Base-by-base conservation (phyloP, 2,888 invertebrate genomes). In the Stenodema calcarata region DNA sequence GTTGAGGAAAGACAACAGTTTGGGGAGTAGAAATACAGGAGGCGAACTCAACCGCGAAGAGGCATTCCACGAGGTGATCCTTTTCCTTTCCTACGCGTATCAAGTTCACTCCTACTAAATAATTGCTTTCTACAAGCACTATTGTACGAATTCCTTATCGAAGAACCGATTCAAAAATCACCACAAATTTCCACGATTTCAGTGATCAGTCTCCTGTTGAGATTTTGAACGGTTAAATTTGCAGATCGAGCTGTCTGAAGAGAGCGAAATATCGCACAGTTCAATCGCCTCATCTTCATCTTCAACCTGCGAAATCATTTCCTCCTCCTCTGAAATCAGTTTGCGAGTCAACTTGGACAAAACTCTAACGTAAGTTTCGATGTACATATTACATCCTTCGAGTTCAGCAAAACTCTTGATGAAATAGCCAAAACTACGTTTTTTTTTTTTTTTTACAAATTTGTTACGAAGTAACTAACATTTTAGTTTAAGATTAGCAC, bases 241-340 rank as follows among this genome's bases (percentile, higher is more conserved):
- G 0, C 44, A 78, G 69, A 82, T 82, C 9, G 82, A 82, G 11
- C 41, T 82, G 12, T 82, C 82, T 0, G 82, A 69, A 1, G 69
- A 62, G 3, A 69, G 44, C 7, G 47, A 44, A 23, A 44, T n/a
- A n/a, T 30, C 47, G 16, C 6, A 27, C n/a, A 16, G 3, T 0
- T 35, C 35, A 23, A 23, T 2, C 23, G n/a, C 35, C 41, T 28
- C 23, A 16, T 9, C n/a, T 35, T 82, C 82, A 69, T 4, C 81
- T 6, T 62, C 81, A n/a, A 11, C 16, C 7, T 12, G 12, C 16
- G 82, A 82, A 82, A n/a, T 41, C 12, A 27, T 82, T 30, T 69
- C 69, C 11, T 69, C 82, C 14, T 62, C 62, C 0, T 82, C 82
- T 30, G 82, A 82, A n/a, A 82, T 82, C 42, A 82, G 82, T 69